Base-by-base conservation (phyloP, 2,888 invertebrate species). In the Itoplectis maculator region DNA sequence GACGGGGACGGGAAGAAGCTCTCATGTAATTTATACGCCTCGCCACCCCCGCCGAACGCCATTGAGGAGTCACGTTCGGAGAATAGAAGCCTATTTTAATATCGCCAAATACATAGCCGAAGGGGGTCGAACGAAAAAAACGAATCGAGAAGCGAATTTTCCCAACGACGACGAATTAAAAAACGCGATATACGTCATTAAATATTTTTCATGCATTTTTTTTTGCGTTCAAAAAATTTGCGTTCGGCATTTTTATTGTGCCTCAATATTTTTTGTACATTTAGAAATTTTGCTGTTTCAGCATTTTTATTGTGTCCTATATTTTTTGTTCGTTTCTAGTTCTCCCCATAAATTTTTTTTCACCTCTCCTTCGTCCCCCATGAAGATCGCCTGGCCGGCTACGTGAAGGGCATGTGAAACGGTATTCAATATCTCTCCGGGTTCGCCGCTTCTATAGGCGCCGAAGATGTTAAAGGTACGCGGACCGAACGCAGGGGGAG, bases 381-480 rank as follows among this genome's bases (percentile, higher is more conserved):
- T 15, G 23, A 56, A n/a, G 15, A 29, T 56, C 56, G 70, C 29
- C 20, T 20, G 15, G 51, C 23, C 51, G 15, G 54, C 65, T 74
- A 74, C 74, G 74, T 74, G 74, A 88, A 83, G 89, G 87, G 90
- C 91, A 91, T 91, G 89, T 90, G 90, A 91, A 91, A 90, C 90
- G 91, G 89, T 90, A 90, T 91, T 91, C 90, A 90, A 91, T 91
- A 91, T 91, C 89, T 72, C n/a, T n/a, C n/a, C 47, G 87, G 87
- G 85, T 79, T 84, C 84, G 74, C 74, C 83, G 54, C 69, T 49
- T 47, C 72, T 73, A 59, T 29, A 23, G 8, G 61, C 51, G 42
- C 45, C 51, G 37, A 9, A 18, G 47, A 73, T 18, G 61, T 47
- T 15, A 23, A 15, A 73, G 35, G 18, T 61, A n/a, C n/a, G 40